phyloP scores from a whole-genome alignment of 2,797 vertebrate genomes.

The Fistularia tabacaria region DNA sequence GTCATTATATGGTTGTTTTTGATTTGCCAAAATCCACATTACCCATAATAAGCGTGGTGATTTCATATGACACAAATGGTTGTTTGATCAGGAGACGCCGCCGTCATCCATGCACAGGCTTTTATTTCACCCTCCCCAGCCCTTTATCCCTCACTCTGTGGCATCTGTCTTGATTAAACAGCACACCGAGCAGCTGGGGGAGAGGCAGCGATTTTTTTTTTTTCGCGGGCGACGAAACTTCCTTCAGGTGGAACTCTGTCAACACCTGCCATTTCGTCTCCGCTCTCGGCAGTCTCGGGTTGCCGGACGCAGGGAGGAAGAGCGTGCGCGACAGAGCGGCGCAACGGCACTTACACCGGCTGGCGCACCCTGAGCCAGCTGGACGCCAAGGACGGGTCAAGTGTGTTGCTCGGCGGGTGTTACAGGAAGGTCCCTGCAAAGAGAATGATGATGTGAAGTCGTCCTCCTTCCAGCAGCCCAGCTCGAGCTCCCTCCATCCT shows the following conservation, averaged over 20 bases:
- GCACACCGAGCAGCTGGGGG: conserved; percentile 48
- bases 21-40: too few relatives aligned
- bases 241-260: conserved; percentile 66
- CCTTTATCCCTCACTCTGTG: conserved; percentile 15
- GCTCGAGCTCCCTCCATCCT: neutral
- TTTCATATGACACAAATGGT: neutral
- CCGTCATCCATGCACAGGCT: too few relatives aligned
- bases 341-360: conserved; percentile 37
- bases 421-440: neutral
- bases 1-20: too few relatives aligned
- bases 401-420: conserved; percentile 1
- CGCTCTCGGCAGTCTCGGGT: conserved; percentile 33
- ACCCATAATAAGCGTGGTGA: too few relatives aligned
- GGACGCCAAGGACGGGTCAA: conserved; percentile 59
- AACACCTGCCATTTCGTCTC: conserved; percentile 64
- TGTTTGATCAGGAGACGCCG: neutral
- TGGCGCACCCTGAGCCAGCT: conserved; percentile 39
- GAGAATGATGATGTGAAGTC: neutral
- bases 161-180: conserved; percentile 51
- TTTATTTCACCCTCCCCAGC: conserved; percentile 1
- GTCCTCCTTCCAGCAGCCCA: too few relatives aligned
- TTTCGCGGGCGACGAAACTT: conserved; percentile 37
- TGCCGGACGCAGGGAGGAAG: conserved; percentile 25
- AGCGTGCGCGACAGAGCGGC: conserved; percentile 33
- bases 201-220: conserved; percentile 5